Percentiles rank a stretch among this genome's conserved stretches.
Conservation (phyloP, 1,140 invertebrate genomes). For the Drosophila arizonae region DNA sequence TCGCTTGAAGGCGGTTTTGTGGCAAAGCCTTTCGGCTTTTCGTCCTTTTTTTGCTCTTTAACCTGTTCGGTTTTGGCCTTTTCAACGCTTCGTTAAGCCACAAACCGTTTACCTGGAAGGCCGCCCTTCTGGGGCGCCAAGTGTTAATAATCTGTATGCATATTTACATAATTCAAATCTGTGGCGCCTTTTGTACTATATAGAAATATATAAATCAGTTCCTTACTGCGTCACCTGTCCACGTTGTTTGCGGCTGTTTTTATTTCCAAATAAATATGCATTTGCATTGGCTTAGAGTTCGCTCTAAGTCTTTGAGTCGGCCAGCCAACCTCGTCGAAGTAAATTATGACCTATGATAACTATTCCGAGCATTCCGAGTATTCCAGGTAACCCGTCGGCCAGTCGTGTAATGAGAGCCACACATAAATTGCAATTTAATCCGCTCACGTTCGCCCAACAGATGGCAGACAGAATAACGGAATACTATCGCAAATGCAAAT, state of each 20-base stretch:
- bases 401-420: not conserved
- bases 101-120: conserved; percentile 33
- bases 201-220: conserved; percentile 23
- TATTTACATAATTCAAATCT: conserved; percentile 57
- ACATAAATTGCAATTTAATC: not conserved
- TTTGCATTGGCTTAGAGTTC: not conserved
- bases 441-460: not conserved
- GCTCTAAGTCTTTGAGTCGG: not conserved
- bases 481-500: not conserved
- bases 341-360: not conserved
- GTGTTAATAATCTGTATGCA: conserved; percentile 58
- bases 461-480: not conserved
- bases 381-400: not conserved
- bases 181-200: conserved; percentile 22
- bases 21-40: conserved; percentile 6
- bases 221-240: not conserved
- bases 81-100: conserved; percentile 30
- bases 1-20: conserved; percentile 36
- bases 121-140: conserved; percentile 22
- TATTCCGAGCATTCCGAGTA: not conserved
- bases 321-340: not conserved
- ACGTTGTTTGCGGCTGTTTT: not conserved
- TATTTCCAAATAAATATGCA: not conserved
- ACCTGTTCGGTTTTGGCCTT: conserved; percentile 20
- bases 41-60: conserved; percentile 22